Conservation (phyloP, 2,113 vertebrate species). For the Pitta sordida region DNA sequence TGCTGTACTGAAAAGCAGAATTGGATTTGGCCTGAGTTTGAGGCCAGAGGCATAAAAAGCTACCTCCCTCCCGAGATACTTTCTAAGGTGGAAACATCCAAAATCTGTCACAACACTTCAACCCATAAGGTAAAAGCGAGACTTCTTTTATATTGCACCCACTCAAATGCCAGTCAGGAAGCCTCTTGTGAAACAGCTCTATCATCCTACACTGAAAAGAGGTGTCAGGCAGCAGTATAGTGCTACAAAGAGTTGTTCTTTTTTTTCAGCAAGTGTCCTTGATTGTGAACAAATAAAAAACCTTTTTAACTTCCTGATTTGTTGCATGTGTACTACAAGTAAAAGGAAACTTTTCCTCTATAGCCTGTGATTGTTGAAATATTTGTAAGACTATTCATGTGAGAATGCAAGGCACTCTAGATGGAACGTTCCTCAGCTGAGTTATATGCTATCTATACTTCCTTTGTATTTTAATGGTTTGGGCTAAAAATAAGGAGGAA, state of each 20-base stretch:
- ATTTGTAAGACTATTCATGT: background rate
- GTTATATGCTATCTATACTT: background rate
- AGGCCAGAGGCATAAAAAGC: background rate
- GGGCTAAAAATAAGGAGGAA: background rate
- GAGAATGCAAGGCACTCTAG: background rate
- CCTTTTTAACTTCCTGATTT: background rate
- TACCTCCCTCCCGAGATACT: background rate
- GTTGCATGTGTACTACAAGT: background rate
- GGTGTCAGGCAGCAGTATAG: background rate
- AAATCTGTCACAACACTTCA: constrained; percentile 8
- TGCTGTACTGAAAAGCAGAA: background rate
- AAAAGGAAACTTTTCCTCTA: background rate
- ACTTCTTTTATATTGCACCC: background rate
- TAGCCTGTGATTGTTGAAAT: background rate
- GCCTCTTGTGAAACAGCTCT: background rate
- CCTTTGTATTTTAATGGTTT: background rate
- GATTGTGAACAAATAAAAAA: background rate
- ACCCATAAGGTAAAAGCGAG: background rate
- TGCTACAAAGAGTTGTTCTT: background rate
- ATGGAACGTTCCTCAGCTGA: background rate
- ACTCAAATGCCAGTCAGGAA: constrained; percentile 30
- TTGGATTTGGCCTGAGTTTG: background rate
- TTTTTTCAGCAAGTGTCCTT: background rate
- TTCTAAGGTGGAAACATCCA: background rate
- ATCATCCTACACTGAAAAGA: constrained; percentile 7